Base-by-base conservation (phyloP, 2,113 vertebrate genomes). In the Nicator chloris region DNA sequence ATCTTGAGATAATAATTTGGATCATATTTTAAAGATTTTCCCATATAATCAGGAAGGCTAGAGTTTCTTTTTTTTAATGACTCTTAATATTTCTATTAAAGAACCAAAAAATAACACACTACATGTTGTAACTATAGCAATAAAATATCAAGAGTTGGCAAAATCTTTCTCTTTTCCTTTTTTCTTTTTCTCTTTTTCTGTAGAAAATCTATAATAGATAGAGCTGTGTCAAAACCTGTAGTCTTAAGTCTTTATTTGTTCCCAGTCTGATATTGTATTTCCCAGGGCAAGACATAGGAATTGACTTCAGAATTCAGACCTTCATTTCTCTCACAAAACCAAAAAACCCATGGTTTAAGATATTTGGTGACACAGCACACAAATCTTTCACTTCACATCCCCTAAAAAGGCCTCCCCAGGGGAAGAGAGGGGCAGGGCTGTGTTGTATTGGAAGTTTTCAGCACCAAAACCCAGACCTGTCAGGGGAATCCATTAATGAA, bases 391-490 rank as follows among this genome's bases (percentile, higher is more conserved):
- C 9, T 76, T 80, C 53, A 56, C 14, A n/a, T 37, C 17, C 30
- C 27, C 10, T 71, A 6, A 31, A 50, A 78, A 57, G 2, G 18
- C 18, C 4, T 66, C 16, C 21, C 19, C 2, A 31, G 24, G 21
- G n/a, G 9, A 66, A 44, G 4, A 50, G 3, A 78, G 3, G 3
- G 21, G 8, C 20, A 47, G 17, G 18, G 17, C 6, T 57, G 5
- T 11, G 26, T 45, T 64, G 8, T 63, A 6, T 14, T 79, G 7
- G 5, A 60, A 15, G 3, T 82, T 88, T 70, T 65, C 27, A 85
- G 9, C 20, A 78, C 8, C 40, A 51, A 70, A 71, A 3, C 0
- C 0, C 9, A 37, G n/a, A 49, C 4, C 9, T 49, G 11, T 24
- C 47, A 66, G 37, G 16, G 40, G 16, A 82, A 78, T 37, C 19